phyloP scores from a whole-genome alignment of 2,888 invertebrate species.

The Pheosia tremula region DNA sequence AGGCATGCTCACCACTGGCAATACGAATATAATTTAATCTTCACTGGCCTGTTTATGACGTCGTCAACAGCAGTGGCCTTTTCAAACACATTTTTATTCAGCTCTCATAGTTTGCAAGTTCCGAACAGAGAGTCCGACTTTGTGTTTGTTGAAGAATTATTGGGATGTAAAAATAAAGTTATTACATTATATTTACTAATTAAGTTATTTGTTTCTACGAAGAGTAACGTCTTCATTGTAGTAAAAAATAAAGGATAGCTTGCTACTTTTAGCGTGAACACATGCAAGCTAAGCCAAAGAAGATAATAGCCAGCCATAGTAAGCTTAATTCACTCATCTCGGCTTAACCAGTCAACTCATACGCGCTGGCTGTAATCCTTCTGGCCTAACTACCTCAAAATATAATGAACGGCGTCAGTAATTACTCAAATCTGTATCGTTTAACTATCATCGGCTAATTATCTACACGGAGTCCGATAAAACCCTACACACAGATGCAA shows the following conservation, averaged over 20 bases:
- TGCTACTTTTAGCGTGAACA: too few species aligned
- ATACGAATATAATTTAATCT: background rate
- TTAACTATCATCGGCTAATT: background rate
- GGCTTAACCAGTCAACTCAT: too few species aligned
- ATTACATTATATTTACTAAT: background rate
- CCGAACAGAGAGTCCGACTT: background rate
- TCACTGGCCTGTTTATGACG: conserved; percentile 32
- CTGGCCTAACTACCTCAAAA: too few species aligned
- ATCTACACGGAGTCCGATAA: too few species aligned
- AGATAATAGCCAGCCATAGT: too few species aligned
- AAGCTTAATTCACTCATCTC: too few species aligned
- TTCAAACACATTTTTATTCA: conserved; percentile 17
- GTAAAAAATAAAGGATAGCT: too few species aligned
- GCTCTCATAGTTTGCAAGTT: conserved; percentile 11
- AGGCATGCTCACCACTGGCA: background rate
- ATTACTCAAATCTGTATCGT: background rate
- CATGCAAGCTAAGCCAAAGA: too few species aligned
- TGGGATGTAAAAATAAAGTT: background rate
- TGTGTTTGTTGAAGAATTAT: background rate
- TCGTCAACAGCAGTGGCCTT: conserved; percentile 18
- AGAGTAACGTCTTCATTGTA: background rate
- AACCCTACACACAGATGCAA: background rate
- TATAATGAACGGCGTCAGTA: too few species aligned
- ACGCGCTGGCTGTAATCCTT: too few species aligned
- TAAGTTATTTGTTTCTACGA: background rate